Evolutionary conservation across 2,888 invertebrate species (phyloP).

Genomic region (Ichneumon xanthorius): DNA sequence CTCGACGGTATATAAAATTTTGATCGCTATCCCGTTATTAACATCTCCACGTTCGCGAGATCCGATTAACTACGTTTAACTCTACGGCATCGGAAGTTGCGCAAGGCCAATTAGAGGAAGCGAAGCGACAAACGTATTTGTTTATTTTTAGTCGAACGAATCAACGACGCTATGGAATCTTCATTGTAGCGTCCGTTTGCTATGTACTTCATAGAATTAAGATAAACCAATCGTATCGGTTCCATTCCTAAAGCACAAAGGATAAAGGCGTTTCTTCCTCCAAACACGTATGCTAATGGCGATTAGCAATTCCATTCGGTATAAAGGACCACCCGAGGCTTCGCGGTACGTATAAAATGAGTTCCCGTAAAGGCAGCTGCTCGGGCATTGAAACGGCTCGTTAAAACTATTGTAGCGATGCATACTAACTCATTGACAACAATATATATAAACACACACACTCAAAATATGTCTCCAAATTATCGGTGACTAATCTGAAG

Average conservation of each 20-base stretch:
- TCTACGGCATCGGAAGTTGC: slow-evolving; percentile 42
- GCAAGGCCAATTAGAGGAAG: slow-evolving; percentile 31
- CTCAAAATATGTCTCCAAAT: too few relatives aligned
- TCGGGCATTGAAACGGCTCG: not conserved
- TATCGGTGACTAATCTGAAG: slow-evolving; percentile 27
- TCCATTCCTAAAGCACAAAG: slow-evolving; percentile 34
- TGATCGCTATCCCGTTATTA: slow-evolving; percentile 31
- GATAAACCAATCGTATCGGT: slow-evolving; percentile 40
- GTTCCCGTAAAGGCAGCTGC: not conserved
- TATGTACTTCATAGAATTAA: not conserved
- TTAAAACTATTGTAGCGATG: not conserved
- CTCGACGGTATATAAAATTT: slow-evolving; percentile 3
- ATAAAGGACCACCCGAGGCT: slow-evolving; percentile 24
- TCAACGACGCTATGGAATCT: not conserved
- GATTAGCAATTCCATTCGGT: slow-evolving; percentile 45
- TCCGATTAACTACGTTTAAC: slow-evolving; percentile 39
- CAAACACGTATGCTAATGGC: slow-evolving; percentile 58
- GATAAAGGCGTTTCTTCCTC: slow-evolving; percentile 42
- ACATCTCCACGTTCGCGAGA: slow-evolving; percentile 16
- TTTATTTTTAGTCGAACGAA: not conserved
- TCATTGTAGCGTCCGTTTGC: not conserved
- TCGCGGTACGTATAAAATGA: not conserved
- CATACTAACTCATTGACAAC: not conserved
- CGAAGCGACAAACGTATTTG: slow-evolving; percentile 3
- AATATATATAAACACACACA: too few relatives aligned